Base-by-base conservation (phyloP, 2,888 invertebrate species). In the Sesamia inferens region DNA sequence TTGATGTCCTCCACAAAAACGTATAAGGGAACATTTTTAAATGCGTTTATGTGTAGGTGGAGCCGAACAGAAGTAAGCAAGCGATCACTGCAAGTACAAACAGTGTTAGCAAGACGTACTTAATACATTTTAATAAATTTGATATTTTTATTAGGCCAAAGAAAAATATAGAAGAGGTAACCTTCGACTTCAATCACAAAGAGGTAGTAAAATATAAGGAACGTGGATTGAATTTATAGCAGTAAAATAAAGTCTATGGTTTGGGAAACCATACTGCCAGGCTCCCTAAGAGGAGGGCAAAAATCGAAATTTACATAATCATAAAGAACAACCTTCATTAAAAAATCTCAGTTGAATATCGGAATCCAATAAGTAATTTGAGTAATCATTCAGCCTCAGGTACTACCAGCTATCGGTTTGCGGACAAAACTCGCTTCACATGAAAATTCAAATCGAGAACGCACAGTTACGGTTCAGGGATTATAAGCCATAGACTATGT, bases 141-240 rank as follows among this genome's bases (percentile, higher is more conserved):
- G 62, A 48, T 19, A 47, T 64, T 68, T 66, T 67, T 74, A 79
- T 42, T 62, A 63, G 31, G 48, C 39, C 10, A 76, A 71, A 84
- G 84, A 76, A 84, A 71, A 81, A 81, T 54, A 65, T 71, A 68
- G 68, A 71, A 84, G 71, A 83, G 68, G 84, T 66, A 71, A 83
- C 84, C 81, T 84, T 81, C 76, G 70, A 76, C 55, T 81, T 76
- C 71, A 81, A 84, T 84, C 81, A 81, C 84, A 84, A 81, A 83
- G 76, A 83, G 58, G 81, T 68, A 84, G 81, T 81, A 84, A 81
- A 81, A 84, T 70, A 75, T 79, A 65, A 84, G 77, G 69, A 68
- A 84, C 77, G 81, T 48, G 84, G 59, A 84, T 71, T 76, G 81
- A 76, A 81, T 84, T 76, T 69, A 80, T 63, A 84, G 77, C 70